Evolutionary conservation across 2,888 invertebrate species (phyloP).

Genomic region (Drosophila demipolita): DNA sequence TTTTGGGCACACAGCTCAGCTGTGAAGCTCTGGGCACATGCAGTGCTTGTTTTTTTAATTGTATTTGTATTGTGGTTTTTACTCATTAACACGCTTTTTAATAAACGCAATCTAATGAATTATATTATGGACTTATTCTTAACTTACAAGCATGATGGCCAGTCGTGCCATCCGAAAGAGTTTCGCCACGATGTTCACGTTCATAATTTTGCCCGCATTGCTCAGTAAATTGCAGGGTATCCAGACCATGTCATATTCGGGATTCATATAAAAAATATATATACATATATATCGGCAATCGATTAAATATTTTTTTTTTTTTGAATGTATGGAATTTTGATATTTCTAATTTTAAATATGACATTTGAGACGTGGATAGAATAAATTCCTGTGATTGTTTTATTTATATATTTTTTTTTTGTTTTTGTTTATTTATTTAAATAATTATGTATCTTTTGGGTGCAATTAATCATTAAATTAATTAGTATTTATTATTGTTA

Average conservation of each 20-base stretch:
- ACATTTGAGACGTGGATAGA: neutral
- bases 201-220: conserved; percentile 26
- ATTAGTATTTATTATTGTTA: conserved; percentile 83
- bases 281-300: neutral
- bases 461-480: conserved; percentile 84
- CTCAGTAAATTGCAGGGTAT: conserved; percentile 25
- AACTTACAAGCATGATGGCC: conserved; percentile 51
- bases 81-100: conserved; percentile 19
- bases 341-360: conserved; percentile 7
- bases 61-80: conserved; percentile 26
- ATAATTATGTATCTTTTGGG: conserved; percentile 82
- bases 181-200: conserved; percentile 37
- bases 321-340: conserved; percentile 16
- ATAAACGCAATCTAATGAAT: conserved; percentile 46
- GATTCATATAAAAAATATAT: conserved; percentile 39
- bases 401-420: conserved; percentile 21
- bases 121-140: neutral
- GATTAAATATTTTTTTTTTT: no score
- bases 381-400: neutral
- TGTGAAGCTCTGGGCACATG: conserved; percentile 34
- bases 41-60: conserved; percentile 36
- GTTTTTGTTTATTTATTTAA: conserved; percentile 77
- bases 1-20: conserved; percentile 33
- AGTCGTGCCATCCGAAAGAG: conserved; percentile 36
- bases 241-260: conserved; percentile 54